These are phyloP conservation scores for Helobdella robusta DNA, from an alignment of 2,888 invertebrate species.

Conservation along the genomic window DNA sequence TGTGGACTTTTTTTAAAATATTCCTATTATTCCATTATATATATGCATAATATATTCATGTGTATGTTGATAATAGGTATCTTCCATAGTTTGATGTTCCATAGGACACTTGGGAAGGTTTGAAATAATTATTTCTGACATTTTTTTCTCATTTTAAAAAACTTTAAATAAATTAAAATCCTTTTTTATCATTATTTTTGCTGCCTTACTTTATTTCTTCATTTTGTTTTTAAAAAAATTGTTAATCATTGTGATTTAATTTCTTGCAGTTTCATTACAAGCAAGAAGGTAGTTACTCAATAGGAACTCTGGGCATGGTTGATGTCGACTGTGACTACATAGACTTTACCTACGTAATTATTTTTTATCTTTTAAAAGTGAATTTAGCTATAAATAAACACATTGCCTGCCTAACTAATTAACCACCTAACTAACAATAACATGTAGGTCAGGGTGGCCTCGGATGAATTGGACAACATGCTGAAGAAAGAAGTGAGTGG, in stretches of 20 bases:
- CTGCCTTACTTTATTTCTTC: neutral
- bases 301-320: conserved; percentile 86
- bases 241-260: conserved; percentile 2
- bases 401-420: conserved; percentile 5
- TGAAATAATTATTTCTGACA: no score
- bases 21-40: no score
- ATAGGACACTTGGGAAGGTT: conserved; percentile 52
- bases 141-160: neutral
- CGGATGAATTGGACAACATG: conserved; percentile 53
- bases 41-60: no score
- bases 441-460: conserved; percentile 68
- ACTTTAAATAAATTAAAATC: neutral
- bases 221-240: neutral
- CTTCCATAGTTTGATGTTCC: conserved; percentile 52
- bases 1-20: no score
- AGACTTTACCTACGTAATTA: conserved; percentile 81
- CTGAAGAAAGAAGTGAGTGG: conserved; percentile 55
- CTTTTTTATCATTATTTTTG: neutral
- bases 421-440: neutral
- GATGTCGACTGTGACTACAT: conserved; percentile 97
- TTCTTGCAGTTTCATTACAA: conserved; percentile 69
- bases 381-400: neutral
- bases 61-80: conserved; percentile 42
- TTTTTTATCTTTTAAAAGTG: neutral
- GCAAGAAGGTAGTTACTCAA: conserved; percentile 83